Evolutionary conservation across 2,113 vertebrate species (phyloP).

Genomic region (Ictidomys tridecemlineatus): DNA sequence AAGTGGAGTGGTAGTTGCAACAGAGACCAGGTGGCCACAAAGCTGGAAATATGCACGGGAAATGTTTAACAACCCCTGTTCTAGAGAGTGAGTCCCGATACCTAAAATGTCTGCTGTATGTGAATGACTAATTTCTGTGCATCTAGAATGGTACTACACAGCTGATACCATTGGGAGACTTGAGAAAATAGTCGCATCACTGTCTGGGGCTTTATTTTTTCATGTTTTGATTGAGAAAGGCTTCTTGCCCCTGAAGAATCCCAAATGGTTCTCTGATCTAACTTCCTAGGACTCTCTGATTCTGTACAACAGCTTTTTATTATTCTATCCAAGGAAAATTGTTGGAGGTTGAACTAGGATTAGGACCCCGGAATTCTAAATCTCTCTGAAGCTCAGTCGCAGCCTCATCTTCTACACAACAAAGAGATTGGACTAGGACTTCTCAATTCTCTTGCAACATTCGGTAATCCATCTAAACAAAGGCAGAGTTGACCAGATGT

Average conservation of each 20-base stretch:
- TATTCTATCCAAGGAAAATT: neutral
- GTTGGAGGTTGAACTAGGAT: neutral
- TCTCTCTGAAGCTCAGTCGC: neutral
- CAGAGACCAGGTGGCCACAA: neutral
- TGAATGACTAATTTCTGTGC: neutral
- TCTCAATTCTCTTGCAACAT: conserved; percentile 3
- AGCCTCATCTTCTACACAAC: neutral
- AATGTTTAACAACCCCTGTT: neutral
- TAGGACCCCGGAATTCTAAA: neutral
- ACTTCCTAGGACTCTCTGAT: neutral
- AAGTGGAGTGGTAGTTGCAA: neutral
- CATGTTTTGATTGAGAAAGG: conserved; percentile 18
- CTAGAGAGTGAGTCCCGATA: neutral
- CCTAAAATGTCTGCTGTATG: neutral
- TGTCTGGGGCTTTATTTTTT: neutral
- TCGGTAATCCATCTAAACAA: conserved; percentile 20
- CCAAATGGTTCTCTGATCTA: neutral
- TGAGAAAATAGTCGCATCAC: neutral
- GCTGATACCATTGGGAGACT: neutral
- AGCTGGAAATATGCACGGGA: conserved; percentile 20
- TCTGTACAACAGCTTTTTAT: neutral
- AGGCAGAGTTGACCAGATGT: neutral
- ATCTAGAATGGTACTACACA: neutral
- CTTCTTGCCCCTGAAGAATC: neutral
- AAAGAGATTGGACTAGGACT: neutral